phyloP scores from a whole-genome alignment of 2,888 invertebrate species.

The Xestia c-nigrum region DNA sequence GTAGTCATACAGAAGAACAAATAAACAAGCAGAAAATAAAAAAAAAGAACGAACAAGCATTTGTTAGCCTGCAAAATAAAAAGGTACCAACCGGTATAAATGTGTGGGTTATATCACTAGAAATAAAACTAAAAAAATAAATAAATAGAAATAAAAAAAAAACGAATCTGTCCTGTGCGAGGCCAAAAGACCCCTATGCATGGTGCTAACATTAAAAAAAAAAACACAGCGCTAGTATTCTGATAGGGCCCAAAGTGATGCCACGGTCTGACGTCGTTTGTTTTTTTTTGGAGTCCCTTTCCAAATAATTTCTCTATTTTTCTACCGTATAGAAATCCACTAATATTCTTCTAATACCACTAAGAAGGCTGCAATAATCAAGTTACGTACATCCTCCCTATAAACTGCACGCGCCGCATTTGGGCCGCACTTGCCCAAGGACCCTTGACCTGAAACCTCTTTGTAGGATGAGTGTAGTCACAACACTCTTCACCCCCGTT shows the following conservation, averaged over 20 bases:
- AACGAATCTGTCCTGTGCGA: too few species aligned
- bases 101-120: too few species aligned
- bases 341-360: conserved; percentile 19
- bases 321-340: background rate
- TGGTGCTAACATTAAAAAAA: too few species aligned
- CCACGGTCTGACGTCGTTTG: background rate
- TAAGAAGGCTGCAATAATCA: conserved; percentile 62
- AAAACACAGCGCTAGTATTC: too few species aligned
- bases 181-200: too few species aligned
- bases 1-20: background rate
- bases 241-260: too few species aligned
- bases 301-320: background rate
- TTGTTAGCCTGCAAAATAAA: too few species aligned
- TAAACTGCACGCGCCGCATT: conserved; percentile 69
- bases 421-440: conserved; percentile 64
- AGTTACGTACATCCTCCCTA: conserved; percentile 68
- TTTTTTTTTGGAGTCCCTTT: background rate
- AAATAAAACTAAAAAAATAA: too few species aligned
- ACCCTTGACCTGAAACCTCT: conserved; percentile 78
- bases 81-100: too few species aligned
- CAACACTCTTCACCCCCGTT: conserved; percentile 65
- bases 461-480: conserved; percentile 73
- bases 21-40: too few species aligned
- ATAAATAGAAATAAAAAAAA: too few species aligned
- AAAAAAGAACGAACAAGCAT: too few species aligned